A percentile compares a stretch with the other conserved stretches of the same genome.
phyloP scores from a whole-genome alignment of 1,140 invertebrate species.

The Philotrypesis tridentata region DNA sequence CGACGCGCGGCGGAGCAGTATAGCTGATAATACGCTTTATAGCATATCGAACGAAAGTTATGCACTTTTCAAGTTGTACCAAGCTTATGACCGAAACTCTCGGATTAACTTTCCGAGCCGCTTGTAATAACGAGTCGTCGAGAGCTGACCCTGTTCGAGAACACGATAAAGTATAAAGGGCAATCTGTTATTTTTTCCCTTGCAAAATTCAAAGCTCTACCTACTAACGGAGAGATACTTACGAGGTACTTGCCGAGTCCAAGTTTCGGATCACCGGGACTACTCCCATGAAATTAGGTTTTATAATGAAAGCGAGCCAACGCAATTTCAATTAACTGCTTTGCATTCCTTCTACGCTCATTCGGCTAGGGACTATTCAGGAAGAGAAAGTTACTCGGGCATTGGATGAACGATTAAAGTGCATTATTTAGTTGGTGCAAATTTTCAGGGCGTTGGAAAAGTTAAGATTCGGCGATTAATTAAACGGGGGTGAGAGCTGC shows the following conservation, averaged over 20 bases:
- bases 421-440: background rate
- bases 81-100: background rate
- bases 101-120: background rate
- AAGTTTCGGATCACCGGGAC: background rate
- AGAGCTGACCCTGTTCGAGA: background rate
- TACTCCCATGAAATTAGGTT: background rate
- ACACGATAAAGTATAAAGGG: too few relatives aligned
- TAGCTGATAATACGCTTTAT: background rate
- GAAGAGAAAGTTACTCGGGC: background rate
- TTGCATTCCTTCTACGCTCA: background rate
- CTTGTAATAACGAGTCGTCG: background rate
- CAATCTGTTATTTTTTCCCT: background rate
- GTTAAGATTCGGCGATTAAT: background rate
- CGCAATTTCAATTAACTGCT: background rate
- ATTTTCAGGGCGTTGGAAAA: background rate
- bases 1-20: background rate
- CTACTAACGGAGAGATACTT: too few relatives aligned
- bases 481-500: too few relatives aligned
- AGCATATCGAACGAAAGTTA: slow-evolving; percentile 13
- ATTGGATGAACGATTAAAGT: background rate
- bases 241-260: background rate
- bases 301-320: background rate
- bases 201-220: background rate
- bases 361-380: background rate
- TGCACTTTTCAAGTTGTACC: background rate